phyloP scores from a whole-genome alignment of 2,797 vertebrate species.

The Eutrigla gurnardus region DNA sequence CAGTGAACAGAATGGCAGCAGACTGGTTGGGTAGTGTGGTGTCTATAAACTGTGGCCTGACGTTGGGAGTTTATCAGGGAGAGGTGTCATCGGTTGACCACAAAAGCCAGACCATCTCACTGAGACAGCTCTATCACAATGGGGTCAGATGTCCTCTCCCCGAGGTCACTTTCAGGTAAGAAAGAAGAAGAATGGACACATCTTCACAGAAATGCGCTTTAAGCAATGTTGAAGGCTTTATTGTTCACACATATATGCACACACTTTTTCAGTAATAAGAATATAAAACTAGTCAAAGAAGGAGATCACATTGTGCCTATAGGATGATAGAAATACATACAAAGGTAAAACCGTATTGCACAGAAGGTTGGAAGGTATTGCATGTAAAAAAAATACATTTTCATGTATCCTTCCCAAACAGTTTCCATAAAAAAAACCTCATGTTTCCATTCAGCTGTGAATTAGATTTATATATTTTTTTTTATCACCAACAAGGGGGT shows the following conservation, averaged over 20 bases:
- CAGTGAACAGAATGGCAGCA: conserved; percentile 83
- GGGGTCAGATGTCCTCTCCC: conserved; percentile 93
- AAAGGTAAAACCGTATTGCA: too few species aligned
- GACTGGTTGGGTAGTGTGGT: conserved; percentile 94
- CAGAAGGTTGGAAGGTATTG: too few species aligned
- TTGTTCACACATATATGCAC: too few species aligned
- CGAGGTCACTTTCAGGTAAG: conserved; percentile 95
- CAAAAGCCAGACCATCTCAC: conserved; percentile 92
- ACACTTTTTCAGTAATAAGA: too few species aligned
- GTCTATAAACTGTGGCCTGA: conserved; percentile 91
- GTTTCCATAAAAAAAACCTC: neutral
- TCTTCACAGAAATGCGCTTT: neutral
- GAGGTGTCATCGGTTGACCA: conserved; percentile 92
- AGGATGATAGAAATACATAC: too few species aligned
- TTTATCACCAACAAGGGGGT: neutral
- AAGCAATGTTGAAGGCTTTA: neutral
- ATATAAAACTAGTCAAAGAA: too few species aligned
- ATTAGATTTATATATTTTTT: neutral
- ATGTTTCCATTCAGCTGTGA: neutral
- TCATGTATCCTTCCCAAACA: too few species aligned
- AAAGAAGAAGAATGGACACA: neutral
- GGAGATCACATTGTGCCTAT: too few species aligned
- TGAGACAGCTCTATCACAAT: conserved; percentile 92
- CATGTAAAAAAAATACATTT: too few species aligned
- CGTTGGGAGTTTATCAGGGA: conserved; percentile 92